Evolutionary conservation across 2,888 invertebrate species (phyloP).

Genomic region (Pachymerium ferrugineum): DNA sequence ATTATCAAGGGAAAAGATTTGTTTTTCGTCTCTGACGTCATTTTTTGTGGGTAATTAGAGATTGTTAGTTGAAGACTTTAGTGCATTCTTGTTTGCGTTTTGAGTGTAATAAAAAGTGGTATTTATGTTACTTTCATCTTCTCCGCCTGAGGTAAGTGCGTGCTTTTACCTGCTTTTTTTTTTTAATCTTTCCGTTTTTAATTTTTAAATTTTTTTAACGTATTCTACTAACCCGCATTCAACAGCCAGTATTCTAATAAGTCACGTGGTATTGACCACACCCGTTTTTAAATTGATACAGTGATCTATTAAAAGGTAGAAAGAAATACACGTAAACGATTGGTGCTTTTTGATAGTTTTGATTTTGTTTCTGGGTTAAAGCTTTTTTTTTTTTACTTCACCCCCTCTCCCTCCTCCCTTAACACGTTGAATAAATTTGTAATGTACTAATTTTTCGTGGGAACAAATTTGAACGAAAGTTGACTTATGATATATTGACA

Average conservation of each 20-base stretch:
- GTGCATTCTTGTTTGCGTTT: constrained; percentile 15
- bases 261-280: constrained; percentile 5
- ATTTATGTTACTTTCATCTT: constrained; percentile 20
- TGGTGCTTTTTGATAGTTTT: not conserved
- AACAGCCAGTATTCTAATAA: not conserved
- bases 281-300: not conserved
- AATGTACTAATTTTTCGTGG: too few relatives aligned
- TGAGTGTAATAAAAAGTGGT: not conserved
- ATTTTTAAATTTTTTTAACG: not conserved
- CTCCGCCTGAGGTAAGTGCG: not conserved
- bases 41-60: not conserved
- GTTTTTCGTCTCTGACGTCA: not conserved
- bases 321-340: not conserved
- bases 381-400: not conserved
- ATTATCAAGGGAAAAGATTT: not conserved
- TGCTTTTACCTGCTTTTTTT: not conserved
- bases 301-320: not conserved
- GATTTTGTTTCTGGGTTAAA: too few relatives aligned
- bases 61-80: not conserved
- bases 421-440: too few relatives aligned
- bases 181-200: not conserved
- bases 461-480: too few relatives aligned
- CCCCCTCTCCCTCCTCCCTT: too few relatives aligned
- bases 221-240: constrained; percentile 3
- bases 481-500: too few relatives aligned